Evolutionary conservation across 2,113 vertebrate genomes (phyloP), one percentile per base, ranked within the genome.

Genomic region (Pholis gunnellus): DNA sequence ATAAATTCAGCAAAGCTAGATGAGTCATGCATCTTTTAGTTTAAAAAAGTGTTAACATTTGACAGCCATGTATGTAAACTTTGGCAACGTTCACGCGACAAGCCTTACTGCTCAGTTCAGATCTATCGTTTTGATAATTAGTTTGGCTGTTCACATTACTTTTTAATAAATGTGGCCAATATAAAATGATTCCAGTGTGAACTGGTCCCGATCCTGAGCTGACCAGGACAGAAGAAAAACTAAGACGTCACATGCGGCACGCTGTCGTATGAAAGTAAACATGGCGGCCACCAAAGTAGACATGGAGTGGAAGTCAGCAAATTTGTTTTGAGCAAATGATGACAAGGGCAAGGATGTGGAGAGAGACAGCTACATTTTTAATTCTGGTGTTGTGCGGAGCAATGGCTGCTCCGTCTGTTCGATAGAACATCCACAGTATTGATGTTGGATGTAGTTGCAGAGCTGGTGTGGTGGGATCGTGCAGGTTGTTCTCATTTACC

Each of bases 1-100:
- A 63, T 6, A 38, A 42, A 87, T 20, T 57, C 63, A n/a, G 22
- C 60, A 38, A 72, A 57, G 42, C 10, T 36, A 34, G 27, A 76
- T 42, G n/a, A 9, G 4, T 25, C 52, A 13, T 56, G 52, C 46
- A 2, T 48, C 17, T 56, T 25, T 56, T 13, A 25, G 57, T 29
- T 60, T 9, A 29, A 11, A 14, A 29, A 59, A 59, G 57, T 59
- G 14, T 34, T 63, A 63, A 63, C 9, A 36, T 61, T 10, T 20
- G 31, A 34, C 50, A 46, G 2, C 6, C 5, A 50, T 6, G 48
- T 20, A 50, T 50, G 48, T 17, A 50, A 18, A 50, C 18, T 6
- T 50, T 50, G 10, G 40, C 40, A 42, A 44, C 42, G 42, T 44
- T 44, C 42, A 14, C 44, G 6, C 14, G 42, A 17, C 13, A 46